Conservation (phyloP, 1,140 invertebrate genomes). For the Maniola jurtina region DNA sequence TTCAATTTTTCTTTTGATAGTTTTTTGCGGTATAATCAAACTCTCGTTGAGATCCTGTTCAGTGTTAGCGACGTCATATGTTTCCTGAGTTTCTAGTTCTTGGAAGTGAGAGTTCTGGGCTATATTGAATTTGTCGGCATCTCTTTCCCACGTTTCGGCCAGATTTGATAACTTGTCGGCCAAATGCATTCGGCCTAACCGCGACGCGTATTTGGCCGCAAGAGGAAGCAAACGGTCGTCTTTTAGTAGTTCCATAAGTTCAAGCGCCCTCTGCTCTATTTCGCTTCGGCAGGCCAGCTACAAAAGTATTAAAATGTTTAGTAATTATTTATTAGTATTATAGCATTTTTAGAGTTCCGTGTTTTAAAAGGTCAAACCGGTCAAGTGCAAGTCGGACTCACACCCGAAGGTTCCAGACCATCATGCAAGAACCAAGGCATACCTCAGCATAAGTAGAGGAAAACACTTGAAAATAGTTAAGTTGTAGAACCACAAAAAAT, state of each 20-base stretch:
- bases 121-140: conserved; percentile 48
- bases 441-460: background rate
- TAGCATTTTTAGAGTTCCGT: background rate
- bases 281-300: conserved; percentile 91
- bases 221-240: conserved; percentile 88
- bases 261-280: conserved; percentile 90
- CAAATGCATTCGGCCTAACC: conserved; percentile 86
- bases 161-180: conserved; percentile 84
- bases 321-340: background rate
- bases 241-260: conserved; percentile 91
- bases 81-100: conserved; percentile 62
- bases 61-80: conserved; percentile 60
- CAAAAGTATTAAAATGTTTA: conserved; percentile 20
- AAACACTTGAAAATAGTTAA: background rate
- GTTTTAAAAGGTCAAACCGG: background rate
- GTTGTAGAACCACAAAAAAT: no score
- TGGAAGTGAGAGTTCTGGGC: conserved; percentile 58
- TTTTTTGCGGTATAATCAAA: conserved; percentile 67
- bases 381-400: background rate
- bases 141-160: conserved; percentile 56
- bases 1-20: conserved; percentile 54
- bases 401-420: background rate
- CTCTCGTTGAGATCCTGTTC: conserved; percentile 62
- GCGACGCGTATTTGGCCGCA: conserved; percentile 92
- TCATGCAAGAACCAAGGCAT: background rate